Conservation (phyloP, 2,888 invertebrate species). For the Harpalus rubripes region DNA sequence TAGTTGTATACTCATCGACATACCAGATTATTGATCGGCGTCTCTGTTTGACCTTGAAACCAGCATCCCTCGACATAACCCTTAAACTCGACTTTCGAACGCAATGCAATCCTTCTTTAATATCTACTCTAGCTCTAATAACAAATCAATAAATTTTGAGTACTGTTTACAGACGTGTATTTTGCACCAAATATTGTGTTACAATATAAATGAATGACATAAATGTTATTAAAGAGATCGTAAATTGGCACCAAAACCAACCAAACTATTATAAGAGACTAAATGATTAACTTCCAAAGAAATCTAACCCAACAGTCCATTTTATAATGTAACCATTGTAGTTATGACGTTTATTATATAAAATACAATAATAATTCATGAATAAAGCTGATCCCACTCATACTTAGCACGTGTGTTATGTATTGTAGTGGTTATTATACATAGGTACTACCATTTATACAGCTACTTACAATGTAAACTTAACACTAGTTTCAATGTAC, state of each 20-base stretch:
- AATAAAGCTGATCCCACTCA: constrained; percentile 64
- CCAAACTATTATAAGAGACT: constrained; percentile 61
- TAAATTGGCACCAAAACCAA: constrained; percentile 67
- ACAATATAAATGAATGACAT: constrained; percentile 64
- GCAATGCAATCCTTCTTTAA: constrained; percentile 24
- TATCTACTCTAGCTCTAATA: constrained; percentile 1
- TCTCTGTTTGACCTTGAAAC: constrained; percentile 44
- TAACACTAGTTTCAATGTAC: constrained; percentile 75
- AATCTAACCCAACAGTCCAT: constrained; percentile 64
- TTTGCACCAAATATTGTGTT: constrained; percentile 66
- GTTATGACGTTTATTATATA: constrained; percentile 62
- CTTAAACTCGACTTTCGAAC: constrained; percentile 5
- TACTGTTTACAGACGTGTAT: constrained; percentile 65
- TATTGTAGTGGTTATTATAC: constrained; percentile 60
- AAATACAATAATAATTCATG: constrained; percentile 63
- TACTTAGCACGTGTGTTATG: constrained; percentile 63
- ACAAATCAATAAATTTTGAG: constrained; percentile 54
- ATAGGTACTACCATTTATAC: constrained; percentile 61
- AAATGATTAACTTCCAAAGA: constrained; percentile 63
- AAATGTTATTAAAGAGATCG: constrained; percentile 67
- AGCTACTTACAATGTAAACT: constrained; percentile 66
- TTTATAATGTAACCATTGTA: constrained; percentile 62
- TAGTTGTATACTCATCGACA: not conserved
- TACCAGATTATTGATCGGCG: constrained; percentile 44
- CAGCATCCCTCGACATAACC: constrained; percentile 22